A percentile compares a stretch with the other conserved stretches of the same genome.
Conservation (phyloP, 2,888 invertebrate species). For the Eupithecia vulgata region DNA sequence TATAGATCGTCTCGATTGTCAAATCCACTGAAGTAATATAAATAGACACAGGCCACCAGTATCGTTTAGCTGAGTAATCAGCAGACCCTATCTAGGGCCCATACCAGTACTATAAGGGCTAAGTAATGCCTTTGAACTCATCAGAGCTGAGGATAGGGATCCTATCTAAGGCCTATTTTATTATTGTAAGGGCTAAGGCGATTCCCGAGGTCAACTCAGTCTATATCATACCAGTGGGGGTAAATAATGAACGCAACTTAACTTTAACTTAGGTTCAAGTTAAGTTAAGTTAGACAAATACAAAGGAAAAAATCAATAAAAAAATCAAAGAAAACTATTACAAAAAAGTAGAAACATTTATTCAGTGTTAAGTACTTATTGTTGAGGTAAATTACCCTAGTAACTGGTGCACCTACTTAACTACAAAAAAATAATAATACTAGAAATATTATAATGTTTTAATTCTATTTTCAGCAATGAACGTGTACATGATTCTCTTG, state of each 20-base stretch:
- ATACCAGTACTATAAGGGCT: no score
- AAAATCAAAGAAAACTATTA: neutral
- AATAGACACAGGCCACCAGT: no score
- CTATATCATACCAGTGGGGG: no score
- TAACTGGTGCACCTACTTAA: neutral
- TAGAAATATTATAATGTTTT: neutral
- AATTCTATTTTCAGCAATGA: conserved; percentile 59
- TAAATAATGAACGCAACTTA: neutral
- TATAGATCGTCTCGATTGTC: no score
- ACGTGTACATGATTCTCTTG: conserved; percentile 66
- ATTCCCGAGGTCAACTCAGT: no score
- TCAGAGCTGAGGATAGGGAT: no score
- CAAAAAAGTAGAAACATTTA: neutral
- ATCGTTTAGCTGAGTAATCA: no score
- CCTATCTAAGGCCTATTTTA: no score
- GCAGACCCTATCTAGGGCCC: no score
- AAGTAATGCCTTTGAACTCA: no score
- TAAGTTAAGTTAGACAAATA: neutral
- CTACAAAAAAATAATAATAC: neutral
- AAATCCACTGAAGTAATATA: no score
- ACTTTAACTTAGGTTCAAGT: neutral
- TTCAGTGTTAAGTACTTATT: neutral
- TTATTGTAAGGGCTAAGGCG: no score
- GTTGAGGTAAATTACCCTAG: neutral
- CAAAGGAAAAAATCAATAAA: neutral